Conservation (phyloP, 2,113 vertebrate genomes). For the Phoxinus phoxinus region DNA sequence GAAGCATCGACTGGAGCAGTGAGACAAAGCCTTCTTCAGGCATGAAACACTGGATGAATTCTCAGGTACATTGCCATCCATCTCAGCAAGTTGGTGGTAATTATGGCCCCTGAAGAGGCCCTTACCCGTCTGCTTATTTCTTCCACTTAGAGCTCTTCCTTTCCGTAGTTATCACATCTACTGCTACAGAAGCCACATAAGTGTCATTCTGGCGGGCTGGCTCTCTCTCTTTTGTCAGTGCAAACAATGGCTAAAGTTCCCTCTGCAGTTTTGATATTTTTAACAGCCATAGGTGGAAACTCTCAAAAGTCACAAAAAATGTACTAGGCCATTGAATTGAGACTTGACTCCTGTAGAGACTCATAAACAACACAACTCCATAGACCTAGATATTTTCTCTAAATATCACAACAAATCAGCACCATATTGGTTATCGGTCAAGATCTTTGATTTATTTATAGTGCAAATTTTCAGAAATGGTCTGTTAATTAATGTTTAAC, state of each 20-base stretch:
- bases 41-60: background rate
- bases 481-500: no score
- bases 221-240: background rate
- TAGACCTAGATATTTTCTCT: background rate
- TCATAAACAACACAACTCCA: background rate
- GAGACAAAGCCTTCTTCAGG: background rate
- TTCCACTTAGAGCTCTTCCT: conserved; percentile 8
- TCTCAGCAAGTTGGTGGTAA: conserved; percentile 3
- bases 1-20: background rate
- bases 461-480: no score
- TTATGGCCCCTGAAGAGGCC: conserved; percentile 34
- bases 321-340: background rate
- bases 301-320: background rate
- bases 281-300: background rate
- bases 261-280: background rate
- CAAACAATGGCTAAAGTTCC: conserved; percentile 24
- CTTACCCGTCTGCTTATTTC: background rate
- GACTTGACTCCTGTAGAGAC: background rate
- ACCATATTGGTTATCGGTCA: background rate
- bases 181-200: background rate
- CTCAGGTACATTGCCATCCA: background rate
- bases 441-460: no score
- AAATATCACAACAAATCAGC: background rate
- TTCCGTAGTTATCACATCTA: background rate
- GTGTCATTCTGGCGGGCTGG: background rate